Conservation (phyloP, 2,113 vertebrate genomes). For the Phasianus colchicus region DNA sequence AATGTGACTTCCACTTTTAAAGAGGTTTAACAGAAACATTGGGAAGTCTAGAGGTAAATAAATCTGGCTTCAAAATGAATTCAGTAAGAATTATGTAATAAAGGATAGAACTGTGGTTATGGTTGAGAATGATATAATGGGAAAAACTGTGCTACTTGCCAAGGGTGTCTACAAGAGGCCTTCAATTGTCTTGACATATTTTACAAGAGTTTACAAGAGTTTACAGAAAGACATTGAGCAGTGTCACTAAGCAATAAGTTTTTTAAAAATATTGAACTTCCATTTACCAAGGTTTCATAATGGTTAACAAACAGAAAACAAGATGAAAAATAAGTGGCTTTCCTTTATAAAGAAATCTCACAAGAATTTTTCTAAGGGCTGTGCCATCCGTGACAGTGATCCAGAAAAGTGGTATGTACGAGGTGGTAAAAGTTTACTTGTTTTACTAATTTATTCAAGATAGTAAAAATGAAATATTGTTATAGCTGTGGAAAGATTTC, state of each 20-base stretch:
- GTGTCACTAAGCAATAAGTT: not conserved
- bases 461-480: not conserved
- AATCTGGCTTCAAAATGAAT: not conserved
- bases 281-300: not conserved
- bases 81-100: not conserved
- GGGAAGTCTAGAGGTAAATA: not conserved
- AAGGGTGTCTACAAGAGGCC: not conserved
- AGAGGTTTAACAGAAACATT: not conserved
- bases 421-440: fast-evolving
- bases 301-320: not conserved
- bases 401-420: not conserved
- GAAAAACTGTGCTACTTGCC: not conserved
- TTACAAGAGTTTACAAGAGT: not conserved
- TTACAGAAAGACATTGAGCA: not conserved
- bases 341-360: not conserved
- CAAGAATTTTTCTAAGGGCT: not conserved
- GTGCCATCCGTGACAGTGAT: not conserved
- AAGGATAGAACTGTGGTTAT: not conserved
- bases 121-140: not conserved
- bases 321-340: not conserved
- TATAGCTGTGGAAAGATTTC: not conserved
- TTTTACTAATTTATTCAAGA: not conserved
- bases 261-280: not conserved
- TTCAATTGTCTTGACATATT: not conserved
- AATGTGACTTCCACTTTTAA: fast-evolving